phyloP scores from a whole-genome alignment of 2,797 vertebrate species.

The Aphelocoma californica region DNA sequence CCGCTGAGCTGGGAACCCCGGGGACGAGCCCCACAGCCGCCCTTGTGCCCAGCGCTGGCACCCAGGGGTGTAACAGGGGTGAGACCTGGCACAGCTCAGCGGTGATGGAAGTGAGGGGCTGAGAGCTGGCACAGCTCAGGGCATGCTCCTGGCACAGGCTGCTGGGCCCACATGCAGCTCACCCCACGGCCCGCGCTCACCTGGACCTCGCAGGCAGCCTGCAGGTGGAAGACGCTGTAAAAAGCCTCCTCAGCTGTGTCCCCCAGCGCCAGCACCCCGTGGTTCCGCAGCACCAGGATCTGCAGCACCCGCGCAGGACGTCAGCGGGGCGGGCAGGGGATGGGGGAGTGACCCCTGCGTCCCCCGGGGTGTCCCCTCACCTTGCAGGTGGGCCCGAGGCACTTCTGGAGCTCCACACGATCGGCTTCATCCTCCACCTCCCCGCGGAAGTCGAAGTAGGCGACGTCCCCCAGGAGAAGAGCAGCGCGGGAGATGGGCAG shows the following conservation, averaged over 20 bases:
- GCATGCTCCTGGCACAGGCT: accelerated
- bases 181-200: constrained; percentile 2
- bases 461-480: constrained; percentile 89
- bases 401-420: constrained; percentile 92
- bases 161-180: accelerated
- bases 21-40: accelerated
- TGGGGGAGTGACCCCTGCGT: accelerated
- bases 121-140: neutral
- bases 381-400: constrained; percentile 95
- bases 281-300: constrained; percentile 90
- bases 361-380: constrained; percentile 63
- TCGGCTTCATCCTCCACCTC: constrained; percentile 91
- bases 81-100: neutral
- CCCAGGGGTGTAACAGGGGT: too few relatives aligned
- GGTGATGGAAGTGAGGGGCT: too few relatives aligned
- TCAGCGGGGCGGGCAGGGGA: accelerated
- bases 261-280: constrained; percentile 91
- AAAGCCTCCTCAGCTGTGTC: constrained; percentile 96
- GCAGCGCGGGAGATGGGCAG: constrained; percentile 92
- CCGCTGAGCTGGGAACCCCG: neutral
- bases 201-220: constrained; percentile 96
- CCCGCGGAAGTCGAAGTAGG: constrained; percentile 91
- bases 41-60: accelerated
- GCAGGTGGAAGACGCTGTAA: constrained; percentile 93
- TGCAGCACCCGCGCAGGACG: neutral